Percentiles rank a stretch among this genome's conserved stretches.
Evolutionary conservation across 2,797 vertebrate species (phyloP).

Genomic region (Hemibagrus guttatus): DNA sequence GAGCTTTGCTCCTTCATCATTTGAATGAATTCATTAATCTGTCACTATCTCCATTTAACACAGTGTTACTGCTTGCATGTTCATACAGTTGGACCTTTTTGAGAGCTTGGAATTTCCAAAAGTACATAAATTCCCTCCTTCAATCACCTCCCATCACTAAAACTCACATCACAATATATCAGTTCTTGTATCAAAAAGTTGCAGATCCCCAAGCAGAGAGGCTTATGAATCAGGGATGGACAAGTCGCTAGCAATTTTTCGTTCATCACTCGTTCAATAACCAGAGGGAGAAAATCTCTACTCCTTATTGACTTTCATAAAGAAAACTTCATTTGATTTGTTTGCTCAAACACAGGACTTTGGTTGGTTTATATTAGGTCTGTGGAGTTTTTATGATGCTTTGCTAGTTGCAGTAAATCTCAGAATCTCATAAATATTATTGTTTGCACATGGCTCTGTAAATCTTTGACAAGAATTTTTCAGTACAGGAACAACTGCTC

Average conservation of each 20-base stretch:
- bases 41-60: slow-evolving; percentile 65
- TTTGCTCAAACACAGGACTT: background rate
- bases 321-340: background rate
- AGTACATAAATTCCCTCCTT: slow-evolving; percentile 7
- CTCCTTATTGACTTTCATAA: background rate
- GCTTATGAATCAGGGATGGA: background rate
- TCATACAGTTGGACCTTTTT: slow-evolving; percentile 80
- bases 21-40: slow-evolving; percentile 67
- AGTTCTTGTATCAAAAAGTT: background rate
- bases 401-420: background rate
- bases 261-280: background rate
- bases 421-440: background rate
- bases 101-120: slow-evolving; percentile 60
- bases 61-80: slow-evolving; percentile 82
- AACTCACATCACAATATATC: slow-evolving; percentile 2
- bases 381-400: background rate
- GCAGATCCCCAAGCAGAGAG: background rate
- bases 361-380: background rate
- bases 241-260: background rate
- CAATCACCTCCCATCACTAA: slow-evolving; percentile 21
- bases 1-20: slow-evolving; percentile 61
- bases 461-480: background rate
- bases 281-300: background rate
- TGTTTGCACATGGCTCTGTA: background rate
- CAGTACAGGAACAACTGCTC: background rate